These are phyloP conservation scores for Erebia palarica DNA, from an alignment of 2,888 invertebrate species.

Conservation along the genomic window DNA sequence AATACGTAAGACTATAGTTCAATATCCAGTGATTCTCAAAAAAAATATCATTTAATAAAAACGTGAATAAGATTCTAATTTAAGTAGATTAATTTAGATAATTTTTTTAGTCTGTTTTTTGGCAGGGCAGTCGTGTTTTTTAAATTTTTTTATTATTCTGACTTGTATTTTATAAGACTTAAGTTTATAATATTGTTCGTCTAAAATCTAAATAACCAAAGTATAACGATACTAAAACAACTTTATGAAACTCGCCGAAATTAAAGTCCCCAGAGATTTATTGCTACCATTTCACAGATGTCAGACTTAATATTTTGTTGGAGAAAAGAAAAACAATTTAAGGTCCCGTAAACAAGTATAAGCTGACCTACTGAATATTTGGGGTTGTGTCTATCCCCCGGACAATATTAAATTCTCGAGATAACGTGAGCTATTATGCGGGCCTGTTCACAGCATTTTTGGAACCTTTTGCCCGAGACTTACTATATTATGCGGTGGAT, in stretches of 20 bases:
- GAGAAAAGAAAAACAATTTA: constrained; percentile 19
- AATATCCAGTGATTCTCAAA: too few species aligned
- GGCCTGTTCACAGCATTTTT: constrained; percentile 16
- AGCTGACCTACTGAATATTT: constrained; percentile 22
- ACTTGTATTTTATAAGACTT: too few species aligned
- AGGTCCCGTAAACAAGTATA: constrained; percentile 17
- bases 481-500: not conserved
- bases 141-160: too few species aligned
- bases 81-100: too few species aligned
- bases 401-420: constrained; percentile 24
- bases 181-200: not conserved
- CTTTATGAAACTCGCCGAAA: constrained; percentile 14
- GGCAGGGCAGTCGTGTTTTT: too few species aligned
- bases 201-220: not conserved
- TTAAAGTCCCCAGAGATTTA: constrained; percentile 16
- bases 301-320: constrained; percentile 1
- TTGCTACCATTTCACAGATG: constrained; percentile 4
- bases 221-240: not conserved
- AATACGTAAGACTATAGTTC: too few species aligned
- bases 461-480: constrained; percentile 9
- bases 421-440: constrained; percentile 21
- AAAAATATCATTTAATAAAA: too few species aligned
- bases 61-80: too few species aligned
- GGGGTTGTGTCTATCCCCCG: constrained; percentile 19
- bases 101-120: too few species aligned